Base-by-base conservation (phyloP, 2,888 invertebrate genomes). In the Cabera pusaria region DNA sequence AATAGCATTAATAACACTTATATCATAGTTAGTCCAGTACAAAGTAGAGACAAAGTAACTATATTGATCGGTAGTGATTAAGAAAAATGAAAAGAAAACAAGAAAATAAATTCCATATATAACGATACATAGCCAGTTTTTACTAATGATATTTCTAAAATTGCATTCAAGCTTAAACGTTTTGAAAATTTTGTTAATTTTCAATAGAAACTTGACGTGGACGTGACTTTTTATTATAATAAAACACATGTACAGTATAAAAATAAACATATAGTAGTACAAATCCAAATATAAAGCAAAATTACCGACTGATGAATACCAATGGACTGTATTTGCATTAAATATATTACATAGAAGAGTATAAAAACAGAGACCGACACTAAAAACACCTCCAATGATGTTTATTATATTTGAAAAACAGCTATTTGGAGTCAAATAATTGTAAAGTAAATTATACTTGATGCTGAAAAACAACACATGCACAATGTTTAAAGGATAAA, bases 391-490 rank as follows among this genome's bases (percentile, higher is more conserved):
- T 0, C 10, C 7, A 6, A 6, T 2, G 3, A 22, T 6, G 10
- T 31, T 38, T 1, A 27, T 1, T 10, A 16, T 1, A n/a, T 6
- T 32, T 5, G n/a, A 21, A 4, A 21, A 4, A 4, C 3, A 3
- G 8, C 32, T 20, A 16, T 25, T 29, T n/a, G 34, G 7, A 3
- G n/a, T 25, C 6, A 40, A 25, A 8, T 8, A 17, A 21, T 34
- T 12, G 22, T 21, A 12, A 1, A 3, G 7, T 11, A 34, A 4
- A 3, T 11, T 19, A 10, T 12, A 34, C 20, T 17, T 25, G 2
- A 6, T 9, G 4, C 9, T 25, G 11, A 8, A 29, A 0, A 19
- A 6, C 1, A 29, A 2, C 1, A 3, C 7, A 12, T 34, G 28
- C 1, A 7, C 1, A 5, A 21, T 16, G 5, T 21, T 14, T 1